Percentiles rank a stretch among this genome's conserved stretches.
Evolutionary conservation across 2,797 vertebrate genomes (phyloP).

Genomic region (Gila robusta): DNA sequence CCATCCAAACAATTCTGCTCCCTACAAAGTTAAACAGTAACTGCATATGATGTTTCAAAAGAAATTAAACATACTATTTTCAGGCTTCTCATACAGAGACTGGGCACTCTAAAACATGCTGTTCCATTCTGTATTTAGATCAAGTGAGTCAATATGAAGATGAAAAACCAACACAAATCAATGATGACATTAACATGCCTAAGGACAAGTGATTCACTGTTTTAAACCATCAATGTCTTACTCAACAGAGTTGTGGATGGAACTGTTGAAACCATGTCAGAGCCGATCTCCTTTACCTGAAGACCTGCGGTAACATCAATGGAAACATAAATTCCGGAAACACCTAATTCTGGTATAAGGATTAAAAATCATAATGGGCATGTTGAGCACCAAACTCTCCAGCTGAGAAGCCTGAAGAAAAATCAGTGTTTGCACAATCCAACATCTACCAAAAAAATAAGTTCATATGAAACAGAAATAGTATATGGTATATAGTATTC

Average conservation of each 20-base stretch:
- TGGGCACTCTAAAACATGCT: not conserved
- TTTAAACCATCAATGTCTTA: not conserved
- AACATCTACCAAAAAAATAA: not conserved
- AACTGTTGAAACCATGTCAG: not conserved
- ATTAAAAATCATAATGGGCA: not conserved
- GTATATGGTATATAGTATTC: not conserved
- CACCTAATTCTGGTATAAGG: not conserved
- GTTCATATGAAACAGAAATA: not conserved
- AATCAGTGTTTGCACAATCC: not conserved
- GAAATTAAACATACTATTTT: not conserved
- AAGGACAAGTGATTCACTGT: not conserved
- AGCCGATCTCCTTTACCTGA: not conserved
- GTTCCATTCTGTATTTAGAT: constrained; percentile 17
- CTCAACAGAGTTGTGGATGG: not conserved
- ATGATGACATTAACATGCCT: not conserved
- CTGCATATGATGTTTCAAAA: not conserved
- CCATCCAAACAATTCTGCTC: not conserved
- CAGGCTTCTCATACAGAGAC: constrained; percentile 38
- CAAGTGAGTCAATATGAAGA: not conserved
- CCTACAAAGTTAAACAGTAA: not conserved
- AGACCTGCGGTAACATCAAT: not conserved
- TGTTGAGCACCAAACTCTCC: constrained; percentile 2
- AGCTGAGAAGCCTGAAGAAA: constrained; percentile 28
- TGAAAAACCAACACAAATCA: not conserved
- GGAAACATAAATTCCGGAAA: not conserved